Base-by-base conservation (phyloP, 2,797 vertebrate genomes). In the Sparidentex hasta region DNA sequence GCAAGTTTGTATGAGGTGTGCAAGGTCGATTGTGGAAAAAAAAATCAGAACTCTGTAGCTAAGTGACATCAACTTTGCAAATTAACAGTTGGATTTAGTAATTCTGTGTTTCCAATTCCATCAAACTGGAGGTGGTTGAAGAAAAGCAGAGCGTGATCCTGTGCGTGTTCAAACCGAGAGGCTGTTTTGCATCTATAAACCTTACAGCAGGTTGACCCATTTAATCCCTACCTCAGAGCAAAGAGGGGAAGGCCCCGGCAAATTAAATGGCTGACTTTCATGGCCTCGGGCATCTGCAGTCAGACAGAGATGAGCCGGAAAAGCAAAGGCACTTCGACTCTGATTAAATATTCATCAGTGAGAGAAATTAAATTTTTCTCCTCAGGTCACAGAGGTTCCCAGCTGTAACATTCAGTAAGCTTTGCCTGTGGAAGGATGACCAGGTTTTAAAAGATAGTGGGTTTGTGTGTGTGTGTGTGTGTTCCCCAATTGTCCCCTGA, bases 191-290 rank as follows among this genome's bases (percentile, higher is more conserved):
- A 41, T 62, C 52, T 69, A 11, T 61, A 68, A 84, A 82, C 27
- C 33, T 74, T 12, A 48, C 56, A 80, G 82, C 70, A 56, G 44
- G 54, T 82, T 16, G 48, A 52, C 55, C 54, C 51, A 21, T 78
- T 77, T 78, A 83, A 92, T 87, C 77, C 83, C 67, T 67, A 85
- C 67, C 79, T 87, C 41, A 21, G 54, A 80, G 86, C 83, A 87
- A 59, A 85, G 14, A 58, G 41, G 76, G 84, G 68, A 88, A 87
- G 75, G 65, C 78, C 81, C 72, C 20, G 16, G 57, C 78, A 84
- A 93, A 94, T 93, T 48, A 89, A 93, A 85, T 41, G 76, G 67
- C 85, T 81, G 90, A 87, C 69, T 88, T 88, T 91, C 58, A 72
- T 70, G 48, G 86, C 91, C 82, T 68, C 48, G 16, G 90, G 92